Evolutionary conservation across 2,113 vertebrate species (phyloP), one percentile per base, ranked within the genome.

Genomic region (Dicaeum eximium): DNA sequence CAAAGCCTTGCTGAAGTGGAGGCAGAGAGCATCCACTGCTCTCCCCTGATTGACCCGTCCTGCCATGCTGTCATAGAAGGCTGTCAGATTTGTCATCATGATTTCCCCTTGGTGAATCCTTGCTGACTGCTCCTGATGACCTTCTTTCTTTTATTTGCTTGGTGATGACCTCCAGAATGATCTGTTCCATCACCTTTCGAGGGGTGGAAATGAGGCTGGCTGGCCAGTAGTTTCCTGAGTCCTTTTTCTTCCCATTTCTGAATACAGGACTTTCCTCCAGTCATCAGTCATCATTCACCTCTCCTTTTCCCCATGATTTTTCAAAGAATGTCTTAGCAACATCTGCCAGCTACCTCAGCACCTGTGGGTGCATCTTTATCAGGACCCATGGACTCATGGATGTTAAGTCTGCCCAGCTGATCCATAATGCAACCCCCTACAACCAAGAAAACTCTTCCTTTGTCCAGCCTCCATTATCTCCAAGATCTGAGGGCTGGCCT

Each of bases 31-130:
- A 40, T 17, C 45, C n/a, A 62, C 21, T 42, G 48, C 65, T 48
- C 11, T 71, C 17, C 35, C 64, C 25, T 88, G 7, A 1, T 0
- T 16, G 11, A 22, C 21, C 24, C 0, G 0, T 78, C 28, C 23
- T 45, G 19, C 73, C 19, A 1, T 38, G 15, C 38, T 28, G 24
- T 61, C 40, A 40, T 1, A 40, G 24, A 40, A 28, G 19, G 30
- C 73, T 70, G 48, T 61, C n/a, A 79, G 11, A 21, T 35, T 62
- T 30, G 16, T 62, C 47, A 70, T 56, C 15, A 14, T 56, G 40
- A 64, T 42, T 56, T 56, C 22, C 15, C 15, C 25, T 42, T 42
- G 21, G 25, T 10, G 12, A 64, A n/a, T 56, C 21, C 11, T 18
- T 80, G 42, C 31, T 72, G 25, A 64, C 17, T 21, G 21, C 17